Evolutionary conservation across 2,888 invertebrate species (phyloP), one percentile per base, ranked within the genome.

Genomic region (Drosophila rubida): DNA sequence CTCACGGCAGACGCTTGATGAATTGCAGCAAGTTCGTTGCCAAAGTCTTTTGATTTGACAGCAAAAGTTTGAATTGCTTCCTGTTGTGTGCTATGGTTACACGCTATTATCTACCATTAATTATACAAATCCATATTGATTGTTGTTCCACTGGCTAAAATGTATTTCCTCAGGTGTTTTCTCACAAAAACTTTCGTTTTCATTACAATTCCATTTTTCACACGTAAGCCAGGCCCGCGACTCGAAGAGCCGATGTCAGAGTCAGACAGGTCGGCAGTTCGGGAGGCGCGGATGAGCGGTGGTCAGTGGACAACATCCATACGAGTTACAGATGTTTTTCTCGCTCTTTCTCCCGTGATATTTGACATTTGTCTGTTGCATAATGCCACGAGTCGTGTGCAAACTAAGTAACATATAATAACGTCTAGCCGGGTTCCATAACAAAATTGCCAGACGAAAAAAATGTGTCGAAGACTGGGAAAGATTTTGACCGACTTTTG

Each of bases 21-120:
- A 57, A 46, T 57, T 55, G 19, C 62, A 25, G 8, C 49, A 61
- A 81, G 87, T 87, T 87, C 57, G 86, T 78, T 72, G 68, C 75
- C 61, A 75, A 74, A 85, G 81, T 87, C 87, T 79, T 87, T 85
- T 67, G 84, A 13, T 78, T 76, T 72, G 60, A 53, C 62, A 35
- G 16, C 37, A 9, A 4, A 5, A 35, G 23, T 55, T 70, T 48
- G 11, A 37, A 4, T 27, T 16, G 32, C 58, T 73, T 73, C 73
- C 73, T 65, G 55, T 50, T 73, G 7, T 32, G 27, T 27, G 32
- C 16, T n/a, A 8, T 41, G 35, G 19, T 35, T 27, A 22, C 16
- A 23, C 48, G 57, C 51, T 25, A 37, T 42, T 35, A 13, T 41
- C 23, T 30, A 13, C 30, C 19, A 49, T 41, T 57, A 48, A 22